Base-by-base conservation (phyloP, 2,113 vertebrate species). In the Marcusenius ussheri region DNA sequence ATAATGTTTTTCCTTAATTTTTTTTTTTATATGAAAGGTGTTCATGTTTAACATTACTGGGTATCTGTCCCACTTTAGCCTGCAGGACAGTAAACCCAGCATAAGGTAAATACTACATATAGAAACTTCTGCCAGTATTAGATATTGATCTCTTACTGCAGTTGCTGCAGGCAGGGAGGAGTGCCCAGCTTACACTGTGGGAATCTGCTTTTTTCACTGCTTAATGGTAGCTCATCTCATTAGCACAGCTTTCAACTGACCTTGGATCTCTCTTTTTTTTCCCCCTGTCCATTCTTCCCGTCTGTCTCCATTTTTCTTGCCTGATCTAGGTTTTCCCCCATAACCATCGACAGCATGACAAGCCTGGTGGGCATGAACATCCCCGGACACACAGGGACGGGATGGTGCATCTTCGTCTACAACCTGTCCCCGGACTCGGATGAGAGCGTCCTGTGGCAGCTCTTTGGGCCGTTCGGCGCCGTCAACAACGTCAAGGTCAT, bases 401-500 rank as follows among this genome's bases (percentile, higher is more conserved):
- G 98, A 92, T 99, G 99, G 99, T 99, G 99, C 96, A 99, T 99
- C 96, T 99, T 99, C 89, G 99, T 99, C 95, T 99, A 99, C 97
- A 99, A 99, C 96, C 95, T 99, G 94, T 99, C 98, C 90, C 99
- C 99, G 0, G 99, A 99, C 95, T 99, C 99, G 0, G 99, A 99
- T 35, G 99, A 99, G 96, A 99, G 99, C 11, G 99, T 99, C 93
- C 97, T 99, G 92, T 99, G 99, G 99, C 99, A 99, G 97, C 97
- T 99, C 92, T 99, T 99, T 11, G 99, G 99, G 92, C 99, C 99
- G 83, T 99, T 99, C 31, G 99, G 99, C 11, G 99, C 99, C 0
- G 99, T 99, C 95, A 99, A 99, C 96, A 99, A 99, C 31, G 99
- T 99, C 96, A 99, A 99, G 96, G 98, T 99, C 95, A 99, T 99